These are phyloP conservation scores for Neopipo cinnamomea DNA, from an alignment of 2,113 vertebrate species.

Conservation along the genomic window DNA sequence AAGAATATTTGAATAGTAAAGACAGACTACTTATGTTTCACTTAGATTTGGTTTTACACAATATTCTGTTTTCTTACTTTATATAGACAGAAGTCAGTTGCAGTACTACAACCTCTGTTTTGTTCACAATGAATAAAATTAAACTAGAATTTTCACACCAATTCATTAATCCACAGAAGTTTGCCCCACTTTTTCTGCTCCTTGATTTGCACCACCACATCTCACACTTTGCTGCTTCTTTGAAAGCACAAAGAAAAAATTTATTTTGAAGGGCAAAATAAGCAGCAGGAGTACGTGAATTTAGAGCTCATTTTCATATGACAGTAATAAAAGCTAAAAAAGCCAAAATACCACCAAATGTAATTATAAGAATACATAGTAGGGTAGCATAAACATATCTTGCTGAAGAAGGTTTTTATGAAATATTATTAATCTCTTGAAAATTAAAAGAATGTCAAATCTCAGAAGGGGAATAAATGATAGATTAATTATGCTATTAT, in stretches of 20 bases:
- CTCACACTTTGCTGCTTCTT: background rate
- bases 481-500: background rate
- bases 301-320: background rate
- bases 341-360: background rate
- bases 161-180: background rate
- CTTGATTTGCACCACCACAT: background rate
- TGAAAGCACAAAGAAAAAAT: background rate
- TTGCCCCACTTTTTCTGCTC: background rate
- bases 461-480: background rate
- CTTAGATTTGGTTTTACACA: background rate
- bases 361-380: background rate
- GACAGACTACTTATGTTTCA: background rate
- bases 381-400: background rate
- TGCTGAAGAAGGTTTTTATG: background rate
- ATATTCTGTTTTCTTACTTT: background rate
- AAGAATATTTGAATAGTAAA: background rate
- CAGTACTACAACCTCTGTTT: background rate
- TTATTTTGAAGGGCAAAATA: background rate
- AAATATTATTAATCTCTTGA: background rate
- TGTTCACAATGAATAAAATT: accelerated
- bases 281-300: background rate
- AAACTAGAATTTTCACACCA: background rate
- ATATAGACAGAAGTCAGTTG: background rate
- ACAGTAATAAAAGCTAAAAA: background rate
- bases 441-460: background rate